phyloP scores from a whole-genome alignment of 2,113 vertebrate genomes.

The Neogale vison region DNA sequence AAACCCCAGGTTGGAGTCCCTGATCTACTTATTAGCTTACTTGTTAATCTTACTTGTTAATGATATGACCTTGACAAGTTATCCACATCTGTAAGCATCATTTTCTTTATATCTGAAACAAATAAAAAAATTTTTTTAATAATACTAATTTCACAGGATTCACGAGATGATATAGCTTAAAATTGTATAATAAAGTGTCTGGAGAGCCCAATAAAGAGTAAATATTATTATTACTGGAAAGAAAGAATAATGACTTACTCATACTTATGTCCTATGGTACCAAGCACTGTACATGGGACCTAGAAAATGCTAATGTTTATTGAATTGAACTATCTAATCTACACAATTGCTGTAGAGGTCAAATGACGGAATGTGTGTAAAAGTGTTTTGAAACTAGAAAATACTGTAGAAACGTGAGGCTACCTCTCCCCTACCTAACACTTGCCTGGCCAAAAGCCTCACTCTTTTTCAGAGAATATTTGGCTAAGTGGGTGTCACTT shows the following conservation, averaged over 20 bases:
- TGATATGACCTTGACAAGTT: neutral
- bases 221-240: neutral
- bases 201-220: neutral
- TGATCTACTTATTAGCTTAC: slow-evolving; percentile 1
- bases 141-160: neutral
- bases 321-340: neutral
- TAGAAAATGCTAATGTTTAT: neutral
- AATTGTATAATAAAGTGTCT: neutral
- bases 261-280: neutral
- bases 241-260: neutral
- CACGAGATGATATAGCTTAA: neutral
- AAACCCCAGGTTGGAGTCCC: neutral
- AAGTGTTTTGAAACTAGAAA: slow-evolving; percentile 11
- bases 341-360: neutral
- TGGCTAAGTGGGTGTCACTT: neutral
- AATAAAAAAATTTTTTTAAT: neutral
- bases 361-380: neutral
- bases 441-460: neutral
- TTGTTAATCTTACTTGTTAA: neutral
- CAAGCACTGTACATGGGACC: neutral
- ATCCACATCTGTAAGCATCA: neutral
- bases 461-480: neutral
- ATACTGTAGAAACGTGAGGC: neutral
- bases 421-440: neutral
- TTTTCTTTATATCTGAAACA: neutral